Percentiles rank a stretch among this genome's conserved stretches.
Evolutionary conservation across 2,113 vertebrate species (phyloP).

Genomic region (Malurus elegans): DNA sequence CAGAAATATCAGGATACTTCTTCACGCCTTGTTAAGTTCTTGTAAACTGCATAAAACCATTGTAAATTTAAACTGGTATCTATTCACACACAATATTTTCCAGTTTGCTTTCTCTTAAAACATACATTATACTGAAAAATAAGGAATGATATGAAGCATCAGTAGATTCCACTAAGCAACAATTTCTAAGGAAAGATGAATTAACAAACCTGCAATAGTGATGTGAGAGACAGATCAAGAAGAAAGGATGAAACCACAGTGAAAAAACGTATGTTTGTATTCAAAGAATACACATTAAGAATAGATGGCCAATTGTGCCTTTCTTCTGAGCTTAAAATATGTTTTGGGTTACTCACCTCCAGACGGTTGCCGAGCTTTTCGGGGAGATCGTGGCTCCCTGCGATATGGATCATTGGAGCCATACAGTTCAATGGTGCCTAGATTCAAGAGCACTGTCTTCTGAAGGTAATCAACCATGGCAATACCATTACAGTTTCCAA

Average conservation of each 20-base stretch:
- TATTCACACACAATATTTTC: neutral
- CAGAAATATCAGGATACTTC: neutral
- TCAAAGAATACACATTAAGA: neutral
- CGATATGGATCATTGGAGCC: slow-evolving; percentile 95
- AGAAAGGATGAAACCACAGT: neutral
- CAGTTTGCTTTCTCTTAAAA: neutral
- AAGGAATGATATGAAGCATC: neutral
- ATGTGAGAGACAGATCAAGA: neutral
- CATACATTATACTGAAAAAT: neutral
- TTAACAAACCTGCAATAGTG: neutral
- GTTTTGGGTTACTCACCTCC: slow-evolving; percentile 81
- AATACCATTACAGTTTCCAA: slow-evolving; percentile 96
- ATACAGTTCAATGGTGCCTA: slow-evolving; percentile 91
- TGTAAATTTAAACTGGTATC: neutral
- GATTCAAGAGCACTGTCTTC: slow-evolving; percentile 92
- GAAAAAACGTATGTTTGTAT: neutral
- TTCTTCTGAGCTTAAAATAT: neutral
- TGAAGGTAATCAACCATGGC: slow-evolving; percentile 97
- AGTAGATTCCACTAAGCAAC: neutral
- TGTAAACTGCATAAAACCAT: neutral
- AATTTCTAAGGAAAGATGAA: neutral
- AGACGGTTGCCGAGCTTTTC: slow-evolving; percentile 92
- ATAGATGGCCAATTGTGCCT: neutral
- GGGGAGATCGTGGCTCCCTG: slow-evolving; percentile 93
- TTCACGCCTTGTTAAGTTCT: neutral